phyloP scores from a whole-genome alignment of 2,113 vertebrate species.

The Alaudala cheleensis region DNA sequence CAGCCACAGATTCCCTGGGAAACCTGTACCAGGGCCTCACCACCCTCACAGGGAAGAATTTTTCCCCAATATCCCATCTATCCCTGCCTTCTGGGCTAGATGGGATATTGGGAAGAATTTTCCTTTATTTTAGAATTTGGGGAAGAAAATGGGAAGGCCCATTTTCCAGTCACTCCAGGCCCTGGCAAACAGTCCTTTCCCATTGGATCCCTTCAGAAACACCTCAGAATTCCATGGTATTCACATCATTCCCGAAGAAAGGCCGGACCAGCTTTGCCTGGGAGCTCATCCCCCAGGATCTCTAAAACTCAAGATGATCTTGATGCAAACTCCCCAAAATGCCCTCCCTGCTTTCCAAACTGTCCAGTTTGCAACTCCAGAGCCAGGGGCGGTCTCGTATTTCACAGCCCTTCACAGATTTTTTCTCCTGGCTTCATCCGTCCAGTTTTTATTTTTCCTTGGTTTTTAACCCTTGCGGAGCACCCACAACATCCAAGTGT shows the following conservation, averaged over 20 bases:
- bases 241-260: background rate
- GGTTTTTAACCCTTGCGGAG: background rate
- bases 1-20: background rate
- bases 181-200: background rate
- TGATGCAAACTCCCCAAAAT: background rate
- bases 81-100: background rate
- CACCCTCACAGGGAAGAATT: background rate
- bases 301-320: background rate
- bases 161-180: background rate
- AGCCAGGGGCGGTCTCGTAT: background rate
- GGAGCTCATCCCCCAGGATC: background rate
- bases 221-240: background rate
- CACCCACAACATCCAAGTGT: background rate
- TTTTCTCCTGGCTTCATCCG: background rate
- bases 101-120: no score
- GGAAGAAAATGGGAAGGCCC: background rate
- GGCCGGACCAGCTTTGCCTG: background rate
- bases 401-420: background rate
- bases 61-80: no score
- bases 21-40: fast-evolving
- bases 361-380: background rate
- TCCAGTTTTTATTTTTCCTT: background rate
- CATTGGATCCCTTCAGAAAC: background rate
- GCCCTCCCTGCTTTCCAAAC: background rate
- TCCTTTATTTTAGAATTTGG: no score